Conservation (phyloP, 2,888 invertebrate species). For the Frankliniella fusca region DNA sequence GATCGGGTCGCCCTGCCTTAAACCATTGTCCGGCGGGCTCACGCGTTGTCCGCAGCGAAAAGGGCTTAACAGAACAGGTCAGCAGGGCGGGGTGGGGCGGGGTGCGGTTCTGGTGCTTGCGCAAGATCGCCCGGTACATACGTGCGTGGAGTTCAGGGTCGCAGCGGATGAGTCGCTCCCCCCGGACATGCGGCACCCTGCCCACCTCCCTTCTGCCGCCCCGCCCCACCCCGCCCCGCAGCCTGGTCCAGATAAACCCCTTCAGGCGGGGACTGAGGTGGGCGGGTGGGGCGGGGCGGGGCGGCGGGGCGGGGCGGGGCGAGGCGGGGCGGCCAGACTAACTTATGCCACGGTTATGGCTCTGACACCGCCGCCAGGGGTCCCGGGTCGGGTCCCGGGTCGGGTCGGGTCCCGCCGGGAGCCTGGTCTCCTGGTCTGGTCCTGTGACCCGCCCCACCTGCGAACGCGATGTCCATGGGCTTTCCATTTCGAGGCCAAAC, state of each 20-base stretch:
- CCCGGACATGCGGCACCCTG: not conserved
- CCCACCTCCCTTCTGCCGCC: not conserved
- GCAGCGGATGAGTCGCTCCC: not conserved
- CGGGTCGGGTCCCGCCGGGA: no score
- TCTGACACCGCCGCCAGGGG: not conserved
- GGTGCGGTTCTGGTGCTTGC: not conserved
- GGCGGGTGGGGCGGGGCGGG: no score
- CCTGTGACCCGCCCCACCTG: not conserved
- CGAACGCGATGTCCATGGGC: not conserved
- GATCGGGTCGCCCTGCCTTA: no score
- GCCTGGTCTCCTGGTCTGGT: no score
- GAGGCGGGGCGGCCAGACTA: not conserved
- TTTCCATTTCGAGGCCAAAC: not conserved
- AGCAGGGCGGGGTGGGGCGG: not conserved
- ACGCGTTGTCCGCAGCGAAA: not conserved
- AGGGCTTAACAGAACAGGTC: not conserved
- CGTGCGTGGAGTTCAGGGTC: slow-evolving; percentile 23
- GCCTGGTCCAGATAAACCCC: not conserved
- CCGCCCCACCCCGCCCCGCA: not conserved
- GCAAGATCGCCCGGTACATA: not conserved
- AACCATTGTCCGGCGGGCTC: no score
- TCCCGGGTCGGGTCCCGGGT: no score
- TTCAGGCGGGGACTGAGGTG: not conserved
- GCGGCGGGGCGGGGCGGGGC: not conserved
- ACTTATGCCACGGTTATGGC: slow-evolving; percentile 1